These are phyloP conservation scores for Heliconius nattereri DNA, from an alignment of 1,140 invertebrate species.

Conservation along the genomic window DNA sequence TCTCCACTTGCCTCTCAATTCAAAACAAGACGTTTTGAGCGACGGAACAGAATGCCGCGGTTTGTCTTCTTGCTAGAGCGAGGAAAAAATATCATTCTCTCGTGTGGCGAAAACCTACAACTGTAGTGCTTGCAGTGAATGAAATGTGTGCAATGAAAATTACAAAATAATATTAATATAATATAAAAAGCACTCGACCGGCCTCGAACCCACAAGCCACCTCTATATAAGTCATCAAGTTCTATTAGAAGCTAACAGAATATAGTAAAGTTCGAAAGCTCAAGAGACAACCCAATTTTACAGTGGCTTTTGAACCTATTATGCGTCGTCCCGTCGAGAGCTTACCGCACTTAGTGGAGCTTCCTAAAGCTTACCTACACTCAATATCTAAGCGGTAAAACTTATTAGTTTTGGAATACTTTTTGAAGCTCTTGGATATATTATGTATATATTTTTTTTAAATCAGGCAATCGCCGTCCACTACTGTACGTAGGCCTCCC, in stretches of 20 bases:
- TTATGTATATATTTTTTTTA: too few species aligned
- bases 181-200: neutral
- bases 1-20: too few species aligned
- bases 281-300: constrained; percentile 23
- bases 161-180: neutral
- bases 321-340: constrained; percentile 22
- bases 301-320: constrained; percentile 20
- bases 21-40: too few species aligned
- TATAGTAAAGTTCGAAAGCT: neutral
- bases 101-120: too few species aligned
- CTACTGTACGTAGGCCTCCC: too few species aligned
- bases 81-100: too few species aligned
- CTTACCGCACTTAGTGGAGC: constrained; percentile 13
- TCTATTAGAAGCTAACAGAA: neutral
- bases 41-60: too few species aligned
- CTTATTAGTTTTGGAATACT: neutral
- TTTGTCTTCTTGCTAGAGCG: too few species aligned
- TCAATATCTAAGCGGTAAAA: neutral
- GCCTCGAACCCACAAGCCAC: neutral
- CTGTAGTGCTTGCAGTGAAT: too few species aligned
- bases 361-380: constrained; percentile 1
- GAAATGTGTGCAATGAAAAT: too few species aligned
- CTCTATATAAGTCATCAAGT: neutral
- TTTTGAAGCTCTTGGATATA: too few species aligned
- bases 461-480: too few species aligned